A percentile compares a stretch with the other conserved stretches of the same genome.
Conservation (phyloP, 1,140 invertebrate genomes). For the Meloidogyne exigua region DNA sequence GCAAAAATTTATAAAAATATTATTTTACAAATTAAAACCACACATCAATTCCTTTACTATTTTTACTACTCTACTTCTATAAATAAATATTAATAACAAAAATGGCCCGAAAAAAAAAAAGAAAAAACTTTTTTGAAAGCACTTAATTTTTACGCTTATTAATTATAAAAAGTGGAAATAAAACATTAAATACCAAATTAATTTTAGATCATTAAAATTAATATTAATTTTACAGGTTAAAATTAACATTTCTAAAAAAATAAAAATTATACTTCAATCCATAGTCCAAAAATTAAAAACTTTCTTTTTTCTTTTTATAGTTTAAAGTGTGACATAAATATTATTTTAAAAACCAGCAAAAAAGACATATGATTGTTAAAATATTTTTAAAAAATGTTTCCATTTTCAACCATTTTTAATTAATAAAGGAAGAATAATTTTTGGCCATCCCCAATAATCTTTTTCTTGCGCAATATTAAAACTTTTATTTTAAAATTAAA, state of each 20-base stretch:
- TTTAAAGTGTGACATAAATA: background rate
- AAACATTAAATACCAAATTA: background rate
- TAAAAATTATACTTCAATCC: background rate
- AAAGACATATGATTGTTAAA: background rate
- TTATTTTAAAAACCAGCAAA: background rate
- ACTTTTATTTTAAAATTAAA: background rate
- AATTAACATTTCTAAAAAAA: too few species aligned
- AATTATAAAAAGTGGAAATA: background rate
- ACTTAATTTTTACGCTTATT: background rate
- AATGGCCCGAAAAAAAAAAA: background rate
- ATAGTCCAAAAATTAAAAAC: background rate
- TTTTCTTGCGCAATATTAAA: background rate
- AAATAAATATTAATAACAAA: background rate
- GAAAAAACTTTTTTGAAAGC: background rate
- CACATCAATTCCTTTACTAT: background rate
- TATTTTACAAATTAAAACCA: background rate
- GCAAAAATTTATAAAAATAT: conserved; percentile 1
- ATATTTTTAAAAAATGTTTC: too few species aligned
- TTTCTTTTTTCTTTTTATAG: background rate
- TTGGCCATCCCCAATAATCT: background rate
- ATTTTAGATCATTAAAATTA: too few species aligned
- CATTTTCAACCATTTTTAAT: background rate
- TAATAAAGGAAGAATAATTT: background rate
- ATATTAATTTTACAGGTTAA: too few species aligned
- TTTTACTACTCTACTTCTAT: too few species aligned